phyloP scores from a whole-genome alignment of 2,113 vertebrate genomes.

The Archilochus colubris region DNA sequence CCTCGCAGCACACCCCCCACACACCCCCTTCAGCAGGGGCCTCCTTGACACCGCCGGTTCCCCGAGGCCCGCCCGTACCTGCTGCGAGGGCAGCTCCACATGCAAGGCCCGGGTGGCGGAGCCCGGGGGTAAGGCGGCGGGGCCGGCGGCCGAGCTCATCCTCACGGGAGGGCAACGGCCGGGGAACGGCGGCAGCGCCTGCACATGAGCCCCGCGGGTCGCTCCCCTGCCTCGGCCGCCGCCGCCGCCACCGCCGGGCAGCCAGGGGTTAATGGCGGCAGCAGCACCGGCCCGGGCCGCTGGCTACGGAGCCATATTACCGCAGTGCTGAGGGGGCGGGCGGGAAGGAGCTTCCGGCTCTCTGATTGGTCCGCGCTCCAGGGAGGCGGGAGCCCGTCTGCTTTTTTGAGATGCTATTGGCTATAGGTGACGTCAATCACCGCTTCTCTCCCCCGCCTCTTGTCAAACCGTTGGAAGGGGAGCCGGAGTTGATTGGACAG shows the following conservation, averaged over 20 bases:
- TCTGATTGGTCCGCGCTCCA: background rate
- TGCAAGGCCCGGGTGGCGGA: conserved; percentile 86
- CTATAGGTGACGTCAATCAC: fast-evolving
- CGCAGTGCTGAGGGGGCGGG: conserved; percentile 52
- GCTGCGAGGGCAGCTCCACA: conserved; percentile 94
- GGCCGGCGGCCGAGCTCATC: conserved; percentile 85
- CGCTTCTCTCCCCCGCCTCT: fast-evolving
- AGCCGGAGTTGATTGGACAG: background rate
- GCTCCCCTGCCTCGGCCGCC: background rate
- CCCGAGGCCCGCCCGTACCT: conserved; percentile 76
- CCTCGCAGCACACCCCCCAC: no score
- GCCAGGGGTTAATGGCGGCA: conserved; percentile 44
- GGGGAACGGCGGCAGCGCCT: background rate
- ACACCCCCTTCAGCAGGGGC: no score
- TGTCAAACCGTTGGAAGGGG: conserved; percentile 6
- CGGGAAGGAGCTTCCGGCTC: background rate
- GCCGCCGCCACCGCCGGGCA: background rate
- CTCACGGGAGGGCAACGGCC: conserved; percentile 65
- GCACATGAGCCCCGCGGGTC: conserved; percentile 35
- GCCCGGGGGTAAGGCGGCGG: conserved; percentile 76
- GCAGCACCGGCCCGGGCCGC: background rate
- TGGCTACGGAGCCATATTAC: conserved; percentile 75
- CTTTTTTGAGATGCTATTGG: fast-evolving
- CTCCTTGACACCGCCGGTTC: background rate
- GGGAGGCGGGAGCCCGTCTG: background rate